A percentile compares a stretch with the other conserved stretches of the same genome.
Conservation (phyloP, 2,888 invertebrate genomes). For the Saturnia japonica region DNA sequence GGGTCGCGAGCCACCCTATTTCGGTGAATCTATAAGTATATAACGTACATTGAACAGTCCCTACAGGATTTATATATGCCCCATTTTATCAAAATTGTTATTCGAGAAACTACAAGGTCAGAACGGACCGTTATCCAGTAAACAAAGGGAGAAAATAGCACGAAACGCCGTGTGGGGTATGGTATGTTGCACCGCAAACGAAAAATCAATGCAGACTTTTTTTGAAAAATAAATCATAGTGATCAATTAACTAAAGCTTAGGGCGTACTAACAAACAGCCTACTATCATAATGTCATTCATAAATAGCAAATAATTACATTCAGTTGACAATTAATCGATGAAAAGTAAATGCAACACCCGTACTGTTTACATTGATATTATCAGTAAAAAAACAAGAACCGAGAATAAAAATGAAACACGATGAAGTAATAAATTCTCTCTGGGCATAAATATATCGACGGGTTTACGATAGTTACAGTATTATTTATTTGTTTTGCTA, state of each 20-base stretch:
- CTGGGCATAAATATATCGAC: constrained; percentile 66
- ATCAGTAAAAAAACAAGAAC: constrained; percentile 49
- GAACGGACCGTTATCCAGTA: constrained; percentile 27
- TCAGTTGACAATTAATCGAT: constrained; percentile 72
- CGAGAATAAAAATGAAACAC: constrained; percentile 52
- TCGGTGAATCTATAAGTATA: constrained; percentile 45
- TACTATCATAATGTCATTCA: constrained; percentile 67
- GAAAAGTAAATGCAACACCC: constrained; percentile 54
- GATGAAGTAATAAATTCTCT: constrained; percentile 56
- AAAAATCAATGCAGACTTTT: constrained; percentile 38
- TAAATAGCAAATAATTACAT: constrained; percentile 64
- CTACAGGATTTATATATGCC: constrained; percentile 36
- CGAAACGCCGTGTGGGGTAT: constrained; percentile 36
- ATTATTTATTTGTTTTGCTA: constrained; percentile 80
- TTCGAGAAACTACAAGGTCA: constrained; percentile 44
- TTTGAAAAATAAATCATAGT: constrained; percentile 29
- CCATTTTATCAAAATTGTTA: constrained; percentile 44
- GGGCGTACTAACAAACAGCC: constrained; percentile 31
- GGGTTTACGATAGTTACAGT: constrained; percentile 54
- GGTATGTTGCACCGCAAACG: constrained; percentile 24
- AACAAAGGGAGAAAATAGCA: constrained; percentile 30
- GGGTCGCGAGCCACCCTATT: constrained; percentile 55
- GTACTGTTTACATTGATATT: constrained; percentile 68
- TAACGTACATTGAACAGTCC: constrained; percentile 30
- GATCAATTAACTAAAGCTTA: constrained; percentile 28